Percentiles rank a stretch among this genome's conserved stretches.
Evolutionary conservation across 2,113 vertebrate genomes (phyloP).

Genomic region (Calyptomena viridis): DNA sequence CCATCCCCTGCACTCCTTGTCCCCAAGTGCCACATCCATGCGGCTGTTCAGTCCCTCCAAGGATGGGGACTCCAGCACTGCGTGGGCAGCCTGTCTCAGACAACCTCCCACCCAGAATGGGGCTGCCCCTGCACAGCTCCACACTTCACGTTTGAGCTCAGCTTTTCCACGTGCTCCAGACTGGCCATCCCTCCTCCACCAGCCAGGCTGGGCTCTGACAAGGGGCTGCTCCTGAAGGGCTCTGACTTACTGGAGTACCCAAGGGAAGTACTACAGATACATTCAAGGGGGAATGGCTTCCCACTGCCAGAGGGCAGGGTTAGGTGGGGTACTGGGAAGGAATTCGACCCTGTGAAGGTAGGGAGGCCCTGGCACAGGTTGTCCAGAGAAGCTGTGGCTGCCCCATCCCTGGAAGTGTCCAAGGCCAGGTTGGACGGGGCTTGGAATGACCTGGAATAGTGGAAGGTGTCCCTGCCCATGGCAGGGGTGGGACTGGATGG

Average conservation of each 20-base stretch:
- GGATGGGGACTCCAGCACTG: background rate
- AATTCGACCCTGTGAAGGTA: background rate
- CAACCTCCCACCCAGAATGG: background rate
- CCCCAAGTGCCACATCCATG: background rate
- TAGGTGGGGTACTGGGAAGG: background rate
- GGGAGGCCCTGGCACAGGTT: background rate
- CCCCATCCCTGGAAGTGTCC: background rate
- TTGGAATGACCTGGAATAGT: background rate
- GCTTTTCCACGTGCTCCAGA: background rate
- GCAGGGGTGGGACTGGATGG: background rate
- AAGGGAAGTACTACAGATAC: background rate
- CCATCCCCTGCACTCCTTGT: background rate
- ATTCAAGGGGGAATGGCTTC: background rate
- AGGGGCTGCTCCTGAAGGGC: background rate
- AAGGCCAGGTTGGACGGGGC: rapidly evolving
- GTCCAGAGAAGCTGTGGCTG: background rate
- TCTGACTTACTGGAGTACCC: background rate
- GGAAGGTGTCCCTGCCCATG: background rate
- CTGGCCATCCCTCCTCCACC: background rate
- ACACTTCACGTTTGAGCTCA: rapidly evolving
- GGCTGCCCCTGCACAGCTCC: background rate
- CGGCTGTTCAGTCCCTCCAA: too few relatives aligned
- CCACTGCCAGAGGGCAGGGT: background rate
- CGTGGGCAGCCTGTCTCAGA: background rate
- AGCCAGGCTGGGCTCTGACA: background rate